Evolutionary conservation across 2,797 vertebrate species (phyloP), one percentile per base, ranked within the genome.

Genomic region (Sebastes elongatus): DNA sequence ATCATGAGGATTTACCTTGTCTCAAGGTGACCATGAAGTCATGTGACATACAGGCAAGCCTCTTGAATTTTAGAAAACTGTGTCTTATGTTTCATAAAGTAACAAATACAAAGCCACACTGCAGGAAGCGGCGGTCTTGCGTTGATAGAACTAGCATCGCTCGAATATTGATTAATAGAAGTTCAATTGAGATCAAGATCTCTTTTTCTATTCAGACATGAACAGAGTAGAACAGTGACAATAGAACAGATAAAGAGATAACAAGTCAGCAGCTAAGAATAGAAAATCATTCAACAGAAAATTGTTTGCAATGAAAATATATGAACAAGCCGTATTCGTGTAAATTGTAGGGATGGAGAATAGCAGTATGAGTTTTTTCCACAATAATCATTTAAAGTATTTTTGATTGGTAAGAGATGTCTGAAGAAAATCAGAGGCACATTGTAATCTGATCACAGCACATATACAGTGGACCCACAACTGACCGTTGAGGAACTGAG

Each of bases 1-100:
- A 85, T 38, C 42, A 5, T 4, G 2, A 71, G 61, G 79, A 76
- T 89, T 84, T 71, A 75, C 33, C 56, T 69, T 35, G 8, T 28
- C 32, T 65, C n/a, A 90, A 84, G 53, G 35, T 88, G 49, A 84
- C 52, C 35, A 77, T 67, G 27, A 76, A 49, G 82, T 52, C 56
- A 56, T 13, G 25, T 64, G 10, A 20, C 65, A 74, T n/a, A 25
- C 18, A n/a, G 11, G 1, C 6, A 59, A 35, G 30, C 22, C 14
- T 38, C 7, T 56, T 33, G 2, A 32, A 78, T 16, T 25, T 66
- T 1, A 56, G 4, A 61, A 64, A 69, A 27, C 25, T 1, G 18
- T n/a, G 14, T 7, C 25, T 61, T 6, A 38, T 38, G 30, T 62
- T 20, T 69, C 2, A 22, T 16, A 27, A n/a, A 52, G 10, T 38